Conservation (phyloP, 1,140 invertebrate genomes). For the Phymorhynchus buccinoides region DNA sequence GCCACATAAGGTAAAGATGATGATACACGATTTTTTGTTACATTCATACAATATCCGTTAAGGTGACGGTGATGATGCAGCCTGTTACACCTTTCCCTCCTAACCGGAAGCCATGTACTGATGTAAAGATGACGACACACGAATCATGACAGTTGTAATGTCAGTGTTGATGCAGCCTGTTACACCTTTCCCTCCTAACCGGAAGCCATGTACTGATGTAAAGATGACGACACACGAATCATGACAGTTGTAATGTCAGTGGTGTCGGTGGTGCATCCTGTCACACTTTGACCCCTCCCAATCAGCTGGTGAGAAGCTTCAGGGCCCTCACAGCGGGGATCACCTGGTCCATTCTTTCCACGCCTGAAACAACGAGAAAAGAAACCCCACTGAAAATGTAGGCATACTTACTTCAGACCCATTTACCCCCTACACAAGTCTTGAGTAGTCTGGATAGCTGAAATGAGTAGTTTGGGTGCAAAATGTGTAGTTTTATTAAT, state of each 20-base stretch:
- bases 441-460: too few relatives aligned
- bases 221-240: not conserved
- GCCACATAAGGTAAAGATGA: too few relatives aligned
- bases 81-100: not conserved
- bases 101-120: not conserved
- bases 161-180: not conserved
- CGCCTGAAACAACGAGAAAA: not conserved
- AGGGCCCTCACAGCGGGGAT: slow-evolving; percentile 67
- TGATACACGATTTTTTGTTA: too few relatives aligned
- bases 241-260: too few relatives aligned
- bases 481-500: too few relatives aligned
- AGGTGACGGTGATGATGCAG: too few relatives aligned
- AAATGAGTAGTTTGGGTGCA: not conserved
- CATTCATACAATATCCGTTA: too few relatives aligned
- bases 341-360: slow-evolving; percentile 63
- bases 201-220: not conserved
- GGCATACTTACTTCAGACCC: not conserved
- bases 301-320: slow-evolving; percentile 61
- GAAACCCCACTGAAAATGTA: not conserved
- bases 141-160: not conserved
- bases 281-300: not conserved
- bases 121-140: not conserved
- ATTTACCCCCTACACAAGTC: too few relatives aligned
- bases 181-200: not conserved
- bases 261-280: not conserved